phyloP scores from a whole-genome alignment of 2,888 invertebrate species.

The Hypena proboscidalis region DNA sequence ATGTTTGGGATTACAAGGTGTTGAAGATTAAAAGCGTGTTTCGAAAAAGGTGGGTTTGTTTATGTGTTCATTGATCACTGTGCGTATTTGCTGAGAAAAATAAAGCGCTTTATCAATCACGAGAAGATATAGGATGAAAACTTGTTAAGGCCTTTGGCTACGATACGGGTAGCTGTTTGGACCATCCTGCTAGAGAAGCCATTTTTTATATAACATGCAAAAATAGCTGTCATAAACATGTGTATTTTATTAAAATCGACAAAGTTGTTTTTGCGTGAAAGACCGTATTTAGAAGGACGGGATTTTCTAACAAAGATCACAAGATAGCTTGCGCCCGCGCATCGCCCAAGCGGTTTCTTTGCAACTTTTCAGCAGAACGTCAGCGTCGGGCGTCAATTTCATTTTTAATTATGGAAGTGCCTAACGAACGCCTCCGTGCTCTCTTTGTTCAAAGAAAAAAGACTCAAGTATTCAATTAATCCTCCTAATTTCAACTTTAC shows the following conservation, averaged over 20 bases:
- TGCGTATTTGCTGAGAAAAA: constrained; percentile 21
- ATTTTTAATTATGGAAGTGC: constrained; percentile 71
- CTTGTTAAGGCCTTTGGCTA: no score
- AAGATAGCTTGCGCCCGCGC: constrained; percentile 45
- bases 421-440: constrained; percentile 72
- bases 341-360: constrained; percentile 53
- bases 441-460: constrained; percentile 21
- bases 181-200: no score
- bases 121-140: no score
- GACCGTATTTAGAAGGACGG: no score
- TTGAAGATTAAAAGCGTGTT: constrained; percentile 49
- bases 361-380: constrained; percentile 69
- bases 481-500: constrained; percentile 24
- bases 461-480: constrained; percentile 10
- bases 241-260: no score
- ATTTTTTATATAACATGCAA: no score
- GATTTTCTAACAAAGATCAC: constrained; percentile 22
- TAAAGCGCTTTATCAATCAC: no score
- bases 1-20: constrained; percentile 75
- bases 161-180: no score
- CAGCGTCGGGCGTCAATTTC: constrained; percentile 64
- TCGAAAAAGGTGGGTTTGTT: constrained; percentile 15
- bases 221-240: no score
- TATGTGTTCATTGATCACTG: constrained; percentile 22
- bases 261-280: no score